phyloP scores from a whole-genome alignment of 2,888 invertebrate species.

The Dasysyrphus tricinctus region DNA sequence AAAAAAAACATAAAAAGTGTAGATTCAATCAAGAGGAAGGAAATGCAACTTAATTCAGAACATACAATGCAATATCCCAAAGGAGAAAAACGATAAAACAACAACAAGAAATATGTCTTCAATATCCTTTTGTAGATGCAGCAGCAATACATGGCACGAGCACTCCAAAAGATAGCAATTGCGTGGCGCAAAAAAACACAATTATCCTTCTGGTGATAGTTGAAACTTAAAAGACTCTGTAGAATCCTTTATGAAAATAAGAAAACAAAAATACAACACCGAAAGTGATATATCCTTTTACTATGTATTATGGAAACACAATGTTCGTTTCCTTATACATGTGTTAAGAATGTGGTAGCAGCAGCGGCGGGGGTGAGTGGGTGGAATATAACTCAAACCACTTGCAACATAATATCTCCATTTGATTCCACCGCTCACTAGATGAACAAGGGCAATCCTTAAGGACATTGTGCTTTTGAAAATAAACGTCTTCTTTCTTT shows the following conservation, averaged over 20 bases:
- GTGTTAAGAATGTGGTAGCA: not conserved
- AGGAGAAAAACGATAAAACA: constrained; percentile 17
- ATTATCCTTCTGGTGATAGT: constrained; percentile 48
- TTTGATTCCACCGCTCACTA: constrained; percentile 9
- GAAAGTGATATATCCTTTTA: constrained; percentile 37
- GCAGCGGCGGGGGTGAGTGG: too few relatives aligned
- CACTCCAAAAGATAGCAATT: constrained; percentile 37
- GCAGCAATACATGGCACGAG: not conserved
- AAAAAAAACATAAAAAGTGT: not conserved
- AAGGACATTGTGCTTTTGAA: not conserved
- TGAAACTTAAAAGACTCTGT: constrained; percentile 14
- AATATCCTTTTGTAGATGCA: constrained; percentile 20
- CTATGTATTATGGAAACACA: not conserved
- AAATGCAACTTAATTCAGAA: constrained; percentile 60
- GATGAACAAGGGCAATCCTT: constrained; percentile 20
- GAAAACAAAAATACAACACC: not conserved
- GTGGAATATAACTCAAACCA: constrained; percentile 10
- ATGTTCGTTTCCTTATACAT: not conserved
- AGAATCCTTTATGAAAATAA: constrained; percentile 11
- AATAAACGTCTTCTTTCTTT: constrained; percentile 4
- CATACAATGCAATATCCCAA: constrained; percentile 40
- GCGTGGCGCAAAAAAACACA: constrained; percentile 34
- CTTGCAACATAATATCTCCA: constrained; percentile 18
- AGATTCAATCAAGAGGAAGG: constrained; percentile 49
- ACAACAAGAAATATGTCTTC: constrained; percentile 12